Base-by-base conservation (phyloP, 2,113 vertebrate genomes). In the Danionella cerebrum region DNA sequence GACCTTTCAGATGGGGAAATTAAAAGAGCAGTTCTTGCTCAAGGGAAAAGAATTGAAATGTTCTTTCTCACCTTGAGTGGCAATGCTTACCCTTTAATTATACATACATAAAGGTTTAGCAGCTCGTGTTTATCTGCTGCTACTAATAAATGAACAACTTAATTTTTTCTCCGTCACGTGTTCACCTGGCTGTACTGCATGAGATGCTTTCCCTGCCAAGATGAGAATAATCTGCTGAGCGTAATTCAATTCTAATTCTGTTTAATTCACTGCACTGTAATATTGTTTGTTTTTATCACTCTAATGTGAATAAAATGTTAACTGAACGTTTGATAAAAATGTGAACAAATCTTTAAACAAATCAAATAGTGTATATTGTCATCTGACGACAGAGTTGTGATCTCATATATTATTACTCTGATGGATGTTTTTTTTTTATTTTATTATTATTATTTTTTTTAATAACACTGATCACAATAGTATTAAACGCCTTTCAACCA, bases 11-110 rank as follows among this genome's bases (percentile, higher is more conserved):
- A 79, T 35, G 77, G 72, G 79, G 74, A 85, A 86, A 87, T 87
- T 86, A 86, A 89, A 87, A 87, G 83, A 86, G 84, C 84, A 86
- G 75, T 73, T 78, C 74, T 80, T 52, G 80, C 85, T 87, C 39
- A 57, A 86, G 83, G 85, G 84, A 69, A 80, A 69, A 83, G 69
- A 78, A 78, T 82, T 78, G 74, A 74, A 82, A 65, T 76, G 77
- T 82, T 82, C 79, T 79, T 76, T 81, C 78, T 78, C 64, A 70
- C 60, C 18, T 58, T 67, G 62, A 70, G 50, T 73, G 79, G 75
- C 78, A 76, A 77, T 72, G 72, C 82, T 83, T 84, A 76, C 74
- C 75, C 86, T 86, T 88, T 84, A 88, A 87, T 84, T 84, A 86
- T 79, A 84, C 79, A 80, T 80, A 75, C 75, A 82, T 71, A 76